phyloP scores from a whole-genome alignment of 2,113 vertebrate genomes.

The Prunella himalayana region DNA sequence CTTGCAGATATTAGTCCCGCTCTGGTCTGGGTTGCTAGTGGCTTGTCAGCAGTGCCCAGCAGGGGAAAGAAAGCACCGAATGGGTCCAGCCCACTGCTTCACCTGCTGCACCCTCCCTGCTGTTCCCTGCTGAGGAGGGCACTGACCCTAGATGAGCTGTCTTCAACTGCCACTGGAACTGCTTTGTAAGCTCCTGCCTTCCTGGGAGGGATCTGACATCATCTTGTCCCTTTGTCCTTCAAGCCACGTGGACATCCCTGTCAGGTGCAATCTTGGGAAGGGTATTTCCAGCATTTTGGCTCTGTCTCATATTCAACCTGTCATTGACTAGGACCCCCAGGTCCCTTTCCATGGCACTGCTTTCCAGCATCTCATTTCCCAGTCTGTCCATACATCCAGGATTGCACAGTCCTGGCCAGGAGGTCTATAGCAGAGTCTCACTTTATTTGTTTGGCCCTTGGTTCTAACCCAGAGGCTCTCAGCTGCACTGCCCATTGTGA shows the following conservation, averaged over 20 bases:
- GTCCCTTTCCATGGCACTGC: background rate
- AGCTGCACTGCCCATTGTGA: background rate
- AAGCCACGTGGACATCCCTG: fast-evolving
- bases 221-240: background rate
- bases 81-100: background rate
- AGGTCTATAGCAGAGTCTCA: no score
- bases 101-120: no score
- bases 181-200: background rate
- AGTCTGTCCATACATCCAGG: background rate
- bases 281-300: background rate
- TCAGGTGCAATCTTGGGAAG: background rate
- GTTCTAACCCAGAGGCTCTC: background rate
- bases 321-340: background rate
- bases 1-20: background rate
- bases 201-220: background rate
- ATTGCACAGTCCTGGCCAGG: background rate
- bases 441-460: background rate
- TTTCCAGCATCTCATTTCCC: background rate
- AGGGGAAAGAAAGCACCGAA: background rate
- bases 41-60: background rate
- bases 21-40: fast-evolving
- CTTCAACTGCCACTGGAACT: background rate
- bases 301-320: background rate
- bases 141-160: fast-evolving
- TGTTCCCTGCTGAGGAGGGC: background rate